Evolutionary conservation across 2,113 vertebrate genomes (phyloP).

Genomic region (Lepus americanus): DNA sequence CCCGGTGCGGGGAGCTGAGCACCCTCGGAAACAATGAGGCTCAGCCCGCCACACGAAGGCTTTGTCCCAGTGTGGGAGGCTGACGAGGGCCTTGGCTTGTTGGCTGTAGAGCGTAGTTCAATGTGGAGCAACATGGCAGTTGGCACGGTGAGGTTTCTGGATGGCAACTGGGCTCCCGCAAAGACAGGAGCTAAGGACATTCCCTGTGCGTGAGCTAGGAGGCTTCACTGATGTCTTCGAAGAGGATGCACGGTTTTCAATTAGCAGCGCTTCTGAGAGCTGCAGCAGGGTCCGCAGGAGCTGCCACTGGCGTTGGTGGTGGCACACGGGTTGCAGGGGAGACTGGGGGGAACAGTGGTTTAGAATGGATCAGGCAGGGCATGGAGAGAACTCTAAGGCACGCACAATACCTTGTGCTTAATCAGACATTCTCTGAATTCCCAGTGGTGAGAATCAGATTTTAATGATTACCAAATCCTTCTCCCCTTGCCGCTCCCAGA

Average conservation of each 20-base stretch:
- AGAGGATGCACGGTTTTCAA: neutral
- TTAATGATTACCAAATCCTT: neutral
- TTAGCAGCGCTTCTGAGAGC: slow-evolving; percentile 57
- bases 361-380: neutral
- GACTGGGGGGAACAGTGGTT: slow-evolving; percentile 63
- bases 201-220: slow-evolving; percentile 57
- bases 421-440: neutral
- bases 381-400: neutral
- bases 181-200: slow-evolving; percentile 37
- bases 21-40: neutral
- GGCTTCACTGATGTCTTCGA: slow-evolving; percentile 68
- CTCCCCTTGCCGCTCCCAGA: neutral
- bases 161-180: slow-evolving; percentile 1
- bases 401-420: neutral
- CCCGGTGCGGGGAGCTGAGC: neutral
- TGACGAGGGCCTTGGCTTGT: neutral
- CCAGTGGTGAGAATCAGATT: neutral
- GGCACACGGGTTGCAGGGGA: slow-evolving; percentile 78
- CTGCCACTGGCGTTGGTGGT: slow-evolving; percentile 72
- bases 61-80: neutral
- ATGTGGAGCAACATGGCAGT: neutral
- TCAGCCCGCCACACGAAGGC: neutral
- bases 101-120: neutral
- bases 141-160: neutral
- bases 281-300: slow-evolving; percentile 54